A percentile compares a stretch with the other conserved stretches of the same genome.
These are phyloP conservation scores for Glaucopsyche alexis DNA, from an alignment of 2,888 invertebrate genomes.

Conservation along the genomic window DNA sequence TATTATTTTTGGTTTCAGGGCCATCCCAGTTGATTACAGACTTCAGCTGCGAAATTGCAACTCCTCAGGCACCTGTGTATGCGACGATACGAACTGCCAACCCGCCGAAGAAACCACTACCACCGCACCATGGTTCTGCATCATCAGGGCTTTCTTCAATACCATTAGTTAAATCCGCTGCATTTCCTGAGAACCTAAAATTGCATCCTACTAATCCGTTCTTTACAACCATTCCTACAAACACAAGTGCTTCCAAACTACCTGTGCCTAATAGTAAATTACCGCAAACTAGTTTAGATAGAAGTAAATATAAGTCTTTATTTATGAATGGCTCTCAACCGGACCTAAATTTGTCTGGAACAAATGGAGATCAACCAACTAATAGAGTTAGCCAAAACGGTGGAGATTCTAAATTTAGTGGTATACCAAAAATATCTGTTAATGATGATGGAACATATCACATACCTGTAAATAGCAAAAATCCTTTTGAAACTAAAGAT, in stretches of 20 bases:
- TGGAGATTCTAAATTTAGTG: slow-evolving; percentile 37
- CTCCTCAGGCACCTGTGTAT: slow-evolving; percentile 70
- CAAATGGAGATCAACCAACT: slow-evolving; percentile 51
- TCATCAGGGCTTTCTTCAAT: slow-evolving; percentile 58
- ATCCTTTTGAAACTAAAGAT: slow-evolving; percentile 61
- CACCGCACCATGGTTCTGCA: slow-evolving; percentile 59
- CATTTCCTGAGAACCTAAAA: slow-evolving; percentile 56
- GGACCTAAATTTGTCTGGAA: slow-evolving; percentile 38
- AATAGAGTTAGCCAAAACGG: background rate
- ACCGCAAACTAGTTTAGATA: slow-evolving; percentile 62
- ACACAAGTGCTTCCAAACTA: slow-evolving; percentile 68
- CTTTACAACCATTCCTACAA: slow-evolving; percentile 71
- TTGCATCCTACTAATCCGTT: slow-evolving; percentile 75
- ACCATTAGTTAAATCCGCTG: slow-evolving; percentile 58
- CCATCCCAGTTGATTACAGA: slow-evolving; percentile 70
- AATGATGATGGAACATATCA: background rate
- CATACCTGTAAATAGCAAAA: slow-evolving; percentile 46
- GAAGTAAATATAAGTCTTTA: slow-evolving; percentile 52
- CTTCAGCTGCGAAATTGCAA: slow-evolving; percentile 55
- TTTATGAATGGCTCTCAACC: slow-evolving; percentile 46
- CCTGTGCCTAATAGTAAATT: slow-evolving; percentile 67
- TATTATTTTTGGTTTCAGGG: slow-evolving; percentile 58
- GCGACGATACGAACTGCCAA: slow-evolving; percentile 66
- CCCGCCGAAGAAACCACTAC: slow-evolving; percentile 54
- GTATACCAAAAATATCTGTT: slow-evolving; percentile 44